Evolutionary conservation across 1,140 invertebrate genomes (phyloP), one percentile per base, ranked within the genome.

Genomic region (Drosophila fuyamai): DNA sequence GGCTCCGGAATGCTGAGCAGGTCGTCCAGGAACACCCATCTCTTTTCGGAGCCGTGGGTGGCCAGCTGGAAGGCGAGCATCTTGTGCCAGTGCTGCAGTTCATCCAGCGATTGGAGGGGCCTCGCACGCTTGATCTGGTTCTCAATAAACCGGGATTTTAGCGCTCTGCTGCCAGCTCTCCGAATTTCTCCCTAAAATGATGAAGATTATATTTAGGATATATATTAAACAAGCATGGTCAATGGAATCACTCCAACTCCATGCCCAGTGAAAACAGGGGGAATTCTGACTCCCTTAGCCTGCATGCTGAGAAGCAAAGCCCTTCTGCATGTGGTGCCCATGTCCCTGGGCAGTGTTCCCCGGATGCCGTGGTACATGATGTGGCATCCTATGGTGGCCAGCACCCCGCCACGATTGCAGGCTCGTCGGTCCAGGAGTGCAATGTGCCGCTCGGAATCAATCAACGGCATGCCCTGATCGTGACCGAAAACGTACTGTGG

Each of bases 51-150:
- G 23, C 23, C 82, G 6, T 82, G 63, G 18, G 59, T 79, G 63
- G 91, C 83, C 70, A 92, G 51, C 40, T 92, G 88, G 41, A 88
- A 91, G 12, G 77, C 86, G 27, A 92, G 59, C 86, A 91, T 88
- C 13, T 61, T 70, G 40, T 92, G 88, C 92, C 92, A 92, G 67
- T 92, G 77, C 75, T 92, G 83, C 6, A 92, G 66, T 23, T 92
- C 92, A n/a, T 92, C 80, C 13, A 75, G 41, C 0, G 92, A 91
- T 43, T 92, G 76, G 4, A 92, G n/a, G 59, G 0, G 70, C 65
- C 55, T 92, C 90, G 63, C 88, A 92, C 18, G 43, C 57, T 92
- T 92, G 13, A 92, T 92, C 56, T 92, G 92, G 57, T 92, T 92
- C 54, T 92, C 92, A 4, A 92, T 89, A 47, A 92, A 92, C 8